Evolutionary conservation across 2,113 vertebrate genomes (phyloP), one percentile per base, ranked within the genome.

Genomic region (Columba janthina): DNA sequence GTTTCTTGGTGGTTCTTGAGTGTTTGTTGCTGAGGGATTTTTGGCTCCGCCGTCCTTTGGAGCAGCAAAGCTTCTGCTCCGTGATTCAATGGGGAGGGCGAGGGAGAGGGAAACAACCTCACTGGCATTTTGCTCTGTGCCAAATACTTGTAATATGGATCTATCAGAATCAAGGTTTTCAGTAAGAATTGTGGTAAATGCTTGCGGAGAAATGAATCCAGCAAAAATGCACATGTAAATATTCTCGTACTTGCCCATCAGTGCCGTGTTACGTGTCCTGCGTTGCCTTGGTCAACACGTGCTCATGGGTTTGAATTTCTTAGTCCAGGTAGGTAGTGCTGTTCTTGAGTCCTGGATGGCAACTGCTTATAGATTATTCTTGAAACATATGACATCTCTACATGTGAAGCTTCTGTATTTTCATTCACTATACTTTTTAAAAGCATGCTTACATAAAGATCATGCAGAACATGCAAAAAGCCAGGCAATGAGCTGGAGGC

Each of bases 221-320:
- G 29, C 7, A 42, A 62, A 48, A 46, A 24, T 0, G 15, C 5
- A 1, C 12, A 2, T 26, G 50, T 40, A 28, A 61, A 36, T 36
- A 11, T 58, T 71, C 36, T 17, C 57, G 19, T n/a, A 15, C 8
- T 44, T 75, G 11, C 28, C 46, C 26, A 10, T 44, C 21, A 28
- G 60, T 21, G 14, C 51, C 31, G 2, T 26, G 38, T 28, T 61
- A 3, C 0, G 1, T 46, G 56, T 28, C 13, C 73, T 65, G 3
- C 2, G 0, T 25, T 77, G 40, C 40, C 64, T 90, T 74, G 46
- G 24, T 91, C 18, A 12, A 32, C 29, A 0, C 10, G 36, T 64
- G 58, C 46, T 83, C 32, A 1, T 22, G 60, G 10, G 8, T 92
- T 75, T 85, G 66, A 73, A 20, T 7, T 50, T 71, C 26, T 17